phyloP scores from a whole-genome alignment of 1,140 invertebrate genomes.

The Philopotamus ludificatus region DNA sequence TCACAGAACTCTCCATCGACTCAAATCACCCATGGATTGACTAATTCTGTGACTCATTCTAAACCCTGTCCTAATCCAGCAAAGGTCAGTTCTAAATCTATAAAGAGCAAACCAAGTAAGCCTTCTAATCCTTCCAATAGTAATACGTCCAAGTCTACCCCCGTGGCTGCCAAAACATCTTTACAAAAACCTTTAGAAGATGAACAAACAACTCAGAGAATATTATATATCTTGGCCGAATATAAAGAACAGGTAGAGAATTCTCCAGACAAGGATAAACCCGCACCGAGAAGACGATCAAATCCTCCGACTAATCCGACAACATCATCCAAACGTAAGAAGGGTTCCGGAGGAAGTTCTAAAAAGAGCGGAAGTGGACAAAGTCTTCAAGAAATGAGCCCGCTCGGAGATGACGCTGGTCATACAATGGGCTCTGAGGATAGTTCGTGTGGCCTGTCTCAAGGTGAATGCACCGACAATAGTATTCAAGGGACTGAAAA shows the following conservation, averaged over 20 bases:
- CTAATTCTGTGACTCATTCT: constrained; percentile 54
- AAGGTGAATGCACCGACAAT: constrained; percentile 53
- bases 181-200: constrained; percentile 77
- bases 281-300: constrained; percentile 69
- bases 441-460: constrained; percentile 66
- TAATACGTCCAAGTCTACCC: constrained; percentile 63
- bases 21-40: constrained; percentile 46
- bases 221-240: constrained; percentile 76
- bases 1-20: constrained; percentile 48
- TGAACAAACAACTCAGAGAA: constrained; percentile 77
- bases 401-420: constrained; percentile 63
- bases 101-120: constrained; percentile 54
- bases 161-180: constrained; percentile 65
- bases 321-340: constrained; percentile 71
- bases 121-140: constrained; percentile 56
- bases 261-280: constrained; percentile 80
- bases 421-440: constrained; percentile 70
- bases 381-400: constrained; percentile 56
- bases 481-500: constrained; percentile 48
- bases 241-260: constrained; percentile 78
- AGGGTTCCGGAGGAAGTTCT: constrained; percentile 61
- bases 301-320: constrained; percentile 73
- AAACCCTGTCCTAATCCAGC: constrained; percentile 47
- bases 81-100: constrained; percentile 53
- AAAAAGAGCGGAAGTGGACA: constrained; percentile 52